Percentiles rank a stretch among this genome's conserved stretches.
Conservation (phyloP, 2,888 invertebrate genomes). For the Sphaerophoria rueppellii region DNA sequence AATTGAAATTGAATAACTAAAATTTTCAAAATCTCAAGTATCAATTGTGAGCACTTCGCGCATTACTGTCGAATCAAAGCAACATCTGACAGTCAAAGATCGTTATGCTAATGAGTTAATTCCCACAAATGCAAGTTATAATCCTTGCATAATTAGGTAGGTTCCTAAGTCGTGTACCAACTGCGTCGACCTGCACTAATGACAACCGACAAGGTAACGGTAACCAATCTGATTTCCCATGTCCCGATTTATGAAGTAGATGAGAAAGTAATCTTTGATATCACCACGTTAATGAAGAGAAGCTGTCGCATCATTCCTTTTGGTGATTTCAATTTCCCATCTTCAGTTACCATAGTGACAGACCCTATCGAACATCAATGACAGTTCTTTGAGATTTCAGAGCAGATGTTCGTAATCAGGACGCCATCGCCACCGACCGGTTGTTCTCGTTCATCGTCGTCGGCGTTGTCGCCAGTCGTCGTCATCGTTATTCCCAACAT, state of each 20-base stretch:
- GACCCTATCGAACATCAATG: conserved; percentile 5
- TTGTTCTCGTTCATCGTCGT: background rate
- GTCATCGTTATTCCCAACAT: conserved; percentile 18
- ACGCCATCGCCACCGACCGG: background rate
- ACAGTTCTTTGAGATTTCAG: conserved; percentile 23
- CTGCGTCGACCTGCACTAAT: conserved; percentile 28
- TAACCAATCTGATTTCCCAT: conserved; percentile 39
- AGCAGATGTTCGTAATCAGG: conserved; percentile 47
- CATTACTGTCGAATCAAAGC: conserved; percentile 33
- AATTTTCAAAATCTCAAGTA: background rate
- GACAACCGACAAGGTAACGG: background rate
- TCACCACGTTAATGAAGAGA: conserved; percentile 13
- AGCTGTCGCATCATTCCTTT: background rate
- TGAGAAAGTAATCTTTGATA: conserved; percentile 20
- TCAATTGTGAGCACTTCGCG: background rate
- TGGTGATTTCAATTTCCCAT: background rate
- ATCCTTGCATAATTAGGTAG: conserved; percentile 27
- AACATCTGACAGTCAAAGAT: conserved; percentile 51
- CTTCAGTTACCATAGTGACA: background rate
- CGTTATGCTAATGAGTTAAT: conserved; percentile 64
- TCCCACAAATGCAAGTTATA: conserved; percentile 33
- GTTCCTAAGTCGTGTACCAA: too few relatives aligned
- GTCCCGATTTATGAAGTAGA: conserved; percentile 1
- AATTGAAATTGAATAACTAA: too few relatives aligned
- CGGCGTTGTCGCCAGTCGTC: background rate